phyloP scores from a whole-genome alignment of 2,888 invertebrate species.

The Chrysotoxum bicinctum region DNA sequence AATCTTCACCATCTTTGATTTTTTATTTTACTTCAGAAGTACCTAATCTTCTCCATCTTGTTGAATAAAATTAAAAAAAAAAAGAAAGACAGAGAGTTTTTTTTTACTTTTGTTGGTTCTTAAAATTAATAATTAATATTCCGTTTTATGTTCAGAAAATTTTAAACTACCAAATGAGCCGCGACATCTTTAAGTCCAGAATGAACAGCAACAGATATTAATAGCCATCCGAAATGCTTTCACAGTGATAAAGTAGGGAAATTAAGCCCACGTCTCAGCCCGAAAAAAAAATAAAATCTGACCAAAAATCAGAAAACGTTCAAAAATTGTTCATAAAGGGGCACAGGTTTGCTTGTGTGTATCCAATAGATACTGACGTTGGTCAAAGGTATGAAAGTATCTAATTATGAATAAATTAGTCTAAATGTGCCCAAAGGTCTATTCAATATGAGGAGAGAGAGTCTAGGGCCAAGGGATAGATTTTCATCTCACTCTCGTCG shows the following conservation, averaged over 20 bases:
- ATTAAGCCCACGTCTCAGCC: slow-evolving; percentile 33
- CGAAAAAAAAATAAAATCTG: neutral
- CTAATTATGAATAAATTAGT: slow-evolving; percentile 71
- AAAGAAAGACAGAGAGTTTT: neutral
- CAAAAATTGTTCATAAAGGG: slow-evolving; percentile 34
- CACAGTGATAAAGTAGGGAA: slow-evolving; percentile 58
- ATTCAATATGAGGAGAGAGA: neutral
- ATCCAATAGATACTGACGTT: neutral
- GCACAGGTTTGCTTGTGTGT: neutral
- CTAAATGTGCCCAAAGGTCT: slow-evolving; percentile 13
- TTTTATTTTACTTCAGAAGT: neutral
- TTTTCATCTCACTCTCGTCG: slow-evolving; percentile 27
- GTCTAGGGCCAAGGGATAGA: slow-evolving; percentile 19
- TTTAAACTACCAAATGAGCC: slow-evolving; percentile 47
- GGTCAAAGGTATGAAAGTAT: slow-evolving; percentile 34
- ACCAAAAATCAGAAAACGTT: slow-evolving; percentile 18
- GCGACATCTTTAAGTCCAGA: slow-evolving; percentile 29
- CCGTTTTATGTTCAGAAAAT: slow-evolving; percentile 45
- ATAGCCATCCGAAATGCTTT: slow-evolving; percentile 59
- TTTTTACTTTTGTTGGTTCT: neutral
- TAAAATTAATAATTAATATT: slow-evolving; percentile 70
- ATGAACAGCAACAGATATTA: slow-evolving; percentile 31
- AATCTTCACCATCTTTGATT: slow-evolving; percentile 67
- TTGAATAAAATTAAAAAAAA: slow-evolving; percentile 15
- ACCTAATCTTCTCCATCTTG: slow-evolving; percentile 39